These are phyloP conservation scores for Eilema caniola DNA, from an alignment of 2,888 invertebrate species.

Conservation along the genomic window DNA sequence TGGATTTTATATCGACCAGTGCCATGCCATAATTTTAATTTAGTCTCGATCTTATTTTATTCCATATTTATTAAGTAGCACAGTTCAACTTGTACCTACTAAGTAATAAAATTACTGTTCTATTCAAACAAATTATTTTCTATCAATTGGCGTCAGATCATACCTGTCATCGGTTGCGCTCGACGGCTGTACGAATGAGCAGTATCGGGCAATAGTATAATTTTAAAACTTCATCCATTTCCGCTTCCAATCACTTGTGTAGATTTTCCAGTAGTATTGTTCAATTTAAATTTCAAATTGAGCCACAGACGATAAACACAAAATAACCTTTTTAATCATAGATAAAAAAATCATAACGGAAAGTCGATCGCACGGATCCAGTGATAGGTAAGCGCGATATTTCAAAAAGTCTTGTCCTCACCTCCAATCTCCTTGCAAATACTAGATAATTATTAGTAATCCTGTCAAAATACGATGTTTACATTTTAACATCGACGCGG, in stretches of 20 bases:
- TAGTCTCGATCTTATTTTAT: no score
- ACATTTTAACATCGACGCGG: background rate
- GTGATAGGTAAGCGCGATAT: background rate
- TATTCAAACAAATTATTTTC: no score
- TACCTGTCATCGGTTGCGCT: background rate
- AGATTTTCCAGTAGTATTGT: constrained; percentile 5
- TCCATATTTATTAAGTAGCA: no score
- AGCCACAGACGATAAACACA: background rate
- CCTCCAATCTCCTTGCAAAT: background rate
- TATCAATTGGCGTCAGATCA: no score
- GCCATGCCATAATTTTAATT: no score
- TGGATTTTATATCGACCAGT: no score
- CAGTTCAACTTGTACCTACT: no score
- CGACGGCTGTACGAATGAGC: background rate
- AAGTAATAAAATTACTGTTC: no score
- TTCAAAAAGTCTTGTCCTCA: background rate
- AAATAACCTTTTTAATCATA: background rate
- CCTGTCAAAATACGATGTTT: background rate
- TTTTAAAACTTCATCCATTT: constrained; percentile 13
- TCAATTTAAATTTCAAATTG: constrained; percentile 5
- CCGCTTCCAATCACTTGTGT: constrained; percentile 14
- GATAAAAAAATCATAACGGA: background rate
- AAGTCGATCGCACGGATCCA: background rate
- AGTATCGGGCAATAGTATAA: constrained; percentile 13
- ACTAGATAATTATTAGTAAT: background rate